Percentiles rank a stretch among this genome's conserved stretches.
Conservation (phyloP, 2,888 invertebrate species). For the Smittia aterrima region DNA sequence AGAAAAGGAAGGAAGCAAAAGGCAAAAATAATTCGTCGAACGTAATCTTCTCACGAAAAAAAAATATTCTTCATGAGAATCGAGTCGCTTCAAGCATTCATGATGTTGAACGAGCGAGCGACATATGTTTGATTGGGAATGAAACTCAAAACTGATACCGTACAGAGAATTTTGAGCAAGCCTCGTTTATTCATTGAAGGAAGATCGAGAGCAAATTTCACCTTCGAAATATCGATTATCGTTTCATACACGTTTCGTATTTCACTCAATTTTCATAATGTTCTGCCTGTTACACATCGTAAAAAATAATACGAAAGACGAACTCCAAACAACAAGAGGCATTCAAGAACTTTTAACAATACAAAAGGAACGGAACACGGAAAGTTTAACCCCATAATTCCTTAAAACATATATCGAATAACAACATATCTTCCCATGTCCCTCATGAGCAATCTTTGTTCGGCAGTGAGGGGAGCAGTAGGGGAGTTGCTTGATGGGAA, state of each 20-base stretch:
- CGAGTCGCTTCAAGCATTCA: neutral
- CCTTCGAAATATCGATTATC: slow-evolving; percentile 31
- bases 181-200: neutral
- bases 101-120: neutral
- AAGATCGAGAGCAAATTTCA: slow-evolving; percentile 3
- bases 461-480: neutral
- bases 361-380: neutral
- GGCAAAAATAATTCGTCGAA: neutral
- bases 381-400: neutral
- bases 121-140: slow-evolving; percentile 15
- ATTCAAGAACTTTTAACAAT: neutral
- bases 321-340: neutral
- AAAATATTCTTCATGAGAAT: slow-evolving; percentile 9
- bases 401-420: slow-evolving; percentile 15
- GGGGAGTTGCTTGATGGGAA: neutral
- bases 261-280: slow-evolving; percentile 38
- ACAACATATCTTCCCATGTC: neutral
- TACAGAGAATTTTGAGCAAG: neutral
- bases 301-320: slow-evolving; percentile 18
- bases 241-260: slow-evolving; percentile 25
- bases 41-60: slow-evolving; percentile 14
- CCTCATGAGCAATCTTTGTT: neutral
- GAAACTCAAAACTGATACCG: neutral
- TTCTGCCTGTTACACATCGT: slow-evolving; percentile 34
- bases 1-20: neutral